Evolutionary conservation across 2,888 invertebrate genomes (phyloP), one percentile per base, ranked within the genome.

Genomic region (Glaucopsyche alexis): DNA sequence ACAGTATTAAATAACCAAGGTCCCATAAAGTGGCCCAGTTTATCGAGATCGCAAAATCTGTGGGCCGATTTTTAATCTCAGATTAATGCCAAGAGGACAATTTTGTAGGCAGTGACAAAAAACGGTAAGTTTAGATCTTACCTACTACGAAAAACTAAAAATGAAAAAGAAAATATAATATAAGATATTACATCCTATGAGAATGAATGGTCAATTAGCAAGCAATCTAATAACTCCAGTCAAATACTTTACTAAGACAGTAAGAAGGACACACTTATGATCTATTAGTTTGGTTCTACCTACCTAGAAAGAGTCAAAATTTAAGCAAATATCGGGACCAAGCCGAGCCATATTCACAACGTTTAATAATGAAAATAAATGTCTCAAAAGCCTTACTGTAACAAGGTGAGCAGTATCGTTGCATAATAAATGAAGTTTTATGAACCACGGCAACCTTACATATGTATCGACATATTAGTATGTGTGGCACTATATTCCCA

Each of bases 11-110:
- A 85, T 81, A 81, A 80, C 81, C 80, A 78, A 79, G 80, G 79
- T 77, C 76, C 76, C 74, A 80, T 80, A 82, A 80, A 80, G 79
- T 81, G 81, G 79, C 81, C 81, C 85, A 84, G 84, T 86, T 86
- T 85, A 85, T 85, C 82, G 81, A 79, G 78, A 74, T 29, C 69
- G 7, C 49, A n/a, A 67, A 45, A 47, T 69, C 47, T 14, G 45
- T 19, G 8, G 42, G 45, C n/a, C 8, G 42, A 40, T 40, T 38
- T 13, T 29, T 19, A 42, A 69, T 11, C 16, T 8, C 42, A 69
- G 49, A 29, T 49, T n/a, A 19, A 67, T 47, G 13, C 19, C 67
- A 29, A 29, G 29, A 29, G 16, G 47, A 52, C 3, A 16, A 16
- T 52, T 52, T 1, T n/a, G n/a, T 16, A 2, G 8, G n/a, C 52